Evolutionary conservation across 2,797 vertebrate species (phyloP).

Genomic region (Lithobates sylvaticus): DNA sequence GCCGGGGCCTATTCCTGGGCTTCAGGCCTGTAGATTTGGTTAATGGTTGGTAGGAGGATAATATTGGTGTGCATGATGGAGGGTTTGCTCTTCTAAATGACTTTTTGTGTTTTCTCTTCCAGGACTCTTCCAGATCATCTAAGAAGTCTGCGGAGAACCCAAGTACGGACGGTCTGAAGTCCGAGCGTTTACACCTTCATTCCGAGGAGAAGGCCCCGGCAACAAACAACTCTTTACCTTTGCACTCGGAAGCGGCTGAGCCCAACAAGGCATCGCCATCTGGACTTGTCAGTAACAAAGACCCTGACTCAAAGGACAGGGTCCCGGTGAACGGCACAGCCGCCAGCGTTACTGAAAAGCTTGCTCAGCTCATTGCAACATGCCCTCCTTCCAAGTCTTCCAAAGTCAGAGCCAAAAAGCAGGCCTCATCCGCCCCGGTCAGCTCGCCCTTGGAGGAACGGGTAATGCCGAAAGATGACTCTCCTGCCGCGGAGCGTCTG

Average conservation of each 20-base stretch:
- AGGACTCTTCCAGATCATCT: constrained; percentile 77
- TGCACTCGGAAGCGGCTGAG: constrained; percentile 76
- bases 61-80: no score
- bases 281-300: constrained; percentile 69
- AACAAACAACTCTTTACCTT: constrained; percentile 78
- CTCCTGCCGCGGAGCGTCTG: constrained; percentile 70
- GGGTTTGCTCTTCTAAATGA: constrained; percentile 11
- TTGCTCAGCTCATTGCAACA: constrained; percentile 95
- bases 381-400: constrained; percentile 95
- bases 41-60: no score
- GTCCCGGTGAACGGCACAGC: constrained; percentile 79
- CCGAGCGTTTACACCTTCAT: constrained; percentile 71
- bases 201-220: constrained; percentile 72
- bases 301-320: constrained; percentile 82
- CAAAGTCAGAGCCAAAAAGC: constrained; percentile 87
- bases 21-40: no score
- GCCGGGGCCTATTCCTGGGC: no score
- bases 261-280: constrained; percentile 70
- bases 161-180: constrained; percentile 69
- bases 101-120: constrained; percentile 64
- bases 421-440: constrained; percentile 63
- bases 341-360: constrained; percentile 91
- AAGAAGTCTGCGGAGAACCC: constrained; percentile 76
- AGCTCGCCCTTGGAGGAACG: constrained; percentile 57
- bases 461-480: constrained; percentile 65